Conservation (phyloP, 35 echinoderm and acorn worm species). For the Hemicentrotus pulcherrimus region DNA sequence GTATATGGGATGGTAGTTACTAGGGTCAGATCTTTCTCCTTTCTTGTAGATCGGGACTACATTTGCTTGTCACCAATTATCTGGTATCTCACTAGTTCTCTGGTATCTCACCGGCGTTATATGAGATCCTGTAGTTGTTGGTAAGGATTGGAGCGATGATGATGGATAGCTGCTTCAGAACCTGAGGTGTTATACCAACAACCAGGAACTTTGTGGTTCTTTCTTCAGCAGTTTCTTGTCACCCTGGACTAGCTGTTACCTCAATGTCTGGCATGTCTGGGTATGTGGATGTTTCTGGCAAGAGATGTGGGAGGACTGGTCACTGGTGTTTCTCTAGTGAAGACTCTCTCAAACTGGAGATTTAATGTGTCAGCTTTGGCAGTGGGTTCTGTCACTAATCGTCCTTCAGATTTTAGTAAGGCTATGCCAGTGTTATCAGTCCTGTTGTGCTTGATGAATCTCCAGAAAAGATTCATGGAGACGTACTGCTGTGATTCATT, state of each 20-base stretch:
- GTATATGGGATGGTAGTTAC: not conserved
- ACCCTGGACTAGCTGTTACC: not conserved
- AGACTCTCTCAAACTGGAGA: not conserved
- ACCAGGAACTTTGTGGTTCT: not conserved
- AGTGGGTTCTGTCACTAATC: not conserved
- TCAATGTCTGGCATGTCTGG: slow-evolving; percentile 15
- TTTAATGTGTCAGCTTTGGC: not conserved
- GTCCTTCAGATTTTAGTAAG: not conserved
- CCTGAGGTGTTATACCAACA: not conserved
- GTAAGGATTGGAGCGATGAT: not conserved
- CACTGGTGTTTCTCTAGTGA: not conserved
- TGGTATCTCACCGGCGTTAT: too few relatives aligned
- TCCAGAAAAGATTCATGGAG: not conserved
- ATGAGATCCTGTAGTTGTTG: not conserved
- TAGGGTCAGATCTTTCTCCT: not conserved
- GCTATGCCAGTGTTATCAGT: not conserved
- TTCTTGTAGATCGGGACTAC: slow-evolving; percentile 20
- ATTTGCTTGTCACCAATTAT: not conserved
- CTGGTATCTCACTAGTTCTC: not conserved
- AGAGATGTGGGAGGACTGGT: not conserved
- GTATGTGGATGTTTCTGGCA: not conserved
- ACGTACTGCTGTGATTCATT: not conserved
- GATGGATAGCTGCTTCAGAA: not conserved
- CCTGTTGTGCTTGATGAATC: slow-evolving; percentile 29
- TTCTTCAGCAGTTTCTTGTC: not conserved